These are phyloP conservation scores for Seriola dumerili DNA, from an alignment of 2,113 vertebrate species.

Conservation along the genomic window DNA sequence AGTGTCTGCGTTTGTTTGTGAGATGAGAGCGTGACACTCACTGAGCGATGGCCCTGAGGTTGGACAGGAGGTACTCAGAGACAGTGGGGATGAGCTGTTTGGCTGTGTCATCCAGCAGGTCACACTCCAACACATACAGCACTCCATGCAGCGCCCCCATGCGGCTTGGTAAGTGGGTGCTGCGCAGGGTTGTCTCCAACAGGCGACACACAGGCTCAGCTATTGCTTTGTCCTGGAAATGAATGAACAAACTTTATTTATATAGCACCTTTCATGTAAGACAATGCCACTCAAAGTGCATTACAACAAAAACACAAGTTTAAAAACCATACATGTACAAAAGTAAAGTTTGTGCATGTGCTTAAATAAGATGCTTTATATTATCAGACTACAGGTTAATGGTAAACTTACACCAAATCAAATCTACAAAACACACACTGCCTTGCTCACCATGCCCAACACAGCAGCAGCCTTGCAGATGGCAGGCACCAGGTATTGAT, in stretches of 20 bases:
- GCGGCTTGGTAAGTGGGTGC: constrained; percentile 94
- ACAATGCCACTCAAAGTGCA: no score
- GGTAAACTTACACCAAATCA: no score
- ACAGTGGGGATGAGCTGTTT: constrained; percentile 94
- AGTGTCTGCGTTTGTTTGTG: constrained; percentile 13
- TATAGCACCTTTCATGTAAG: no score
- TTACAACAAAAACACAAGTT: no score
- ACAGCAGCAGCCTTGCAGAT: constrained; percentile 98
- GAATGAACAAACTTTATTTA: background rate
- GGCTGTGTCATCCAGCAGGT: constrained; percentile 95
- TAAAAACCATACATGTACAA: no score
- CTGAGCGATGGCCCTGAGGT: constrained; percentile 91
- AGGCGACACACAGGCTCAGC: constrained; percentile 95
- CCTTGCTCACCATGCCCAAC: constrained; percentile 93
- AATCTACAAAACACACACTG: background rate
- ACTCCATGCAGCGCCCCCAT: constrained; percentile 95
- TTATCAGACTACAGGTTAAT: background rate
- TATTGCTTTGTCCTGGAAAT: constrained; percentile 91
- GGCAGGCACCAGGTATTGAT: constrained; percentile 96
- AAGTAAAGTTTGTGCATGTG: no score
- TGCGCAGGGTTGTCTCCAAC: constrained; percentile 92
- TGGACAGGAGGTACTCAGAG: constrained; percentile 94
- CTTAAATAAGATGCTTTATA: background rate
- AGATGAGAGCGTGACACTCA: constrained; percentile 79
- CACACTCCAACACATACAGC: constrained; percentile 96